These are phyloP conservation scores for Hyposmocoma kahamanoa DNA, from an alignment of 1,140 invertebrate genomes.

Conservation along the genomic window DNA sequence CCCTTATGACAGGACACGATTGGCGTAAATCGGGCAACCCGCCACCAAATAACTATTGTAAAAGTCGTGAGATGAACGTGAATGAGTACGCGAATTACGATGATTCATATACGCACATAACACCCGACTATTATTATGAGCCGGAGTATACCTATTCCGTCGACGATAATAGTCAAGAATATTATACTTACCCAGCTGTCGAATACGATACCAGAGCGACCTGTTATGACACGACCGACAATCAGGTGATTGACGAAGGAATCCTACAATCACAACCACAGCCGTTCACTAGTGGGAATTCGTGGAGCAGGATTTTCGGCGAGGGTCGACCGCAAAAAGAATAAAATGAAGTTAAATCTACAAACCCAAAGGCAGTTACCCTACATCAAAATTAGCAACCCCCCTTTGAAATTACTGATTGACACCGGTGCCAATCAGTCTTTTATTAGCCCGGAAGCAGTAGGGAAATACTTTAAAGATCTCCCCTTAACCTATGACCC, in stretches of 20 bases:
- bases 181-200: neutral
- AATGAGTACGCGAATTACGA: neutral
- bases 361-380: slow-evolving; percentile 1
- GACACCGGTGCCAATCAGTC: neutral
- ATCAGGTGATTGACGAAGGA: neutral
- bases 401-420: neutral
- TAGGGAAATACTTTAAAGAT: neutral
- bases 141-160: neutral
- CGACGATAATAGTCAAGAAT: neutral
- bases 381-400: neutral
- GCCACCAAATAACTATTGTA: neutral
- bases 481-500: neutral
- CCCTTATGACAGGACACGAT: neutral
- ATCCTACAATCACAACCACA: neutral
- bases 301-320: neutral
- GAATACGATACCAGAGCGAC: neutral
- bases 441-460: neutral
- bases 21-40: neutral
- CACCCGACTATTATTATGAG: neutral
- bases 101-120: neutral
- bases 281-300: neutral
- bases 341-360: neutral
- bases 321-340: neutral
- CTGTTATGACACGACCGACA: neutral
- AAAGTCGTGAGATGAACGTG: neutral